Base-by-base conservation (phyloP, 1,140 invertebrate genomes). In the Papilio machaon region DNA sequence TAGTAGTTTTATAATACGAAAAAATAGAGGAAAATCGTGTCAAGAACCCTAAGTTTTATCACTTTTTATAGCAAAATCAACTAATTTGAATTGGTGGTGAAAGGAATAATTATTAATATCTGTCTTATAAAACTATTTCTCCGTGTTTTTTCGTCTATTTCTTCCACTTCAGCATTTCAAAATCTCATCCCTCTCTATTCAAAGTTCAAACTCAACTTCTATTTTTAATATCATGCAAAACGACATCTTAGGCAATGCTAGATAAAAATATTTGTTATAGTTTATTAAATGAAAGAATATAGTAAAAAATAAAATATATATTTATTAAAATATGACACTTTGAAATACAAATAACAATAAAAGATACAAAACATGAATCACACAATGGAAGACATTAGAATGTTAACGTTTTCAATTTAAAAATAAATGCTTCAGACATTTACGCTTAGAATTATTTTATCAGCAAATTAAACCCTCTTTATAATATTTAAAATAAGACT, bases 391-490 rank as follows among this genome's bases (percentile, higher is more conserved):
- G 86, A 87, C 83, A 70, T 82, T 73, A 67, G 46, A 58, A 75
- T 79, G 47, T 76, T 73, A 79, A 6, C 38, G 38, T 64, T 73
- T 67, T 46, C 64, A 60, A 76, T 80, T 58, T 58, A 85, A 82
- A 85, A 73, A 89, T 87, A 89, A 89, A 89, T 86, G 85, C 86
- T 87, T 10, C 83, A 81, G 80, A 89, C 83, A 86, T 76, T 84
- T 86, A 82, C 60, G 38, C 86, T 87, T 89, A 89, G 6, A 83
- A 83, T 52, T 47, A 83, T 81, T 79, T 19, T 54, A 60, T 38
- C 54, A 58, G 73, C 13, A 64, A 19, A n/a, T n/a, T 58, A 17
- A 0, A 58, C 9, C 54, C 17, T 17, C 17, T 58, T 54, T 17
- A 60, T 7, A 23, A 60, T 11, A 52, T 52, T 52, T 64, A 30